These are phyloP conservation scores for Conistra vaccinii DNA, from an alignment of 2,888 invertebrate genomes.

Conservation along the genomic window DNA sequence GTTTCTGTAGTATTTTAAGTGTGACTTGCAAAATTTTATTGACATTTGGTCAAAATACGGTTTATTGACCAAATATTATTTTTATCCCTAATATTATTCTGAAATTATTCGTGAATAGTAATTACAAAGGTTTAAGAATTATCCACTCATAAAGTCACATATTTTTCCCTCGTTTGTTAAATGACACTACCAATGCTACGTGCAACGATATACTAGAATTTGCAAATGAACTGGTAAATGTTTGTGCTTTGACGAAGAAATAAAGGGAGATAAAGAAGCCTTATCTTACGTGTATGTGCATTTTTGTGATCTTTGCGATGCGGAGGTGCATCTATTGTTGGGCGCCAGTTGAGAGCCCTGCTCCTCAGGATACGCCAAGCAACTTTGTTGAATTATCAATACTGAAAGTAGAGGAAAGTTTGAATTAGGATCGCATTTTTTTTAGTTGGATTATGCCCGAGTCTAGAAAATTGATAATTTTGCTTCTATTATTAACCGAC, in stretches of 20 bases:
- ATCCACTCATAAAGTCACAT: background rate
- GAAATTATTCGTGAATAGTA: background rate
- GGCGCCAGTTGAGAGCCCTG: background rate
- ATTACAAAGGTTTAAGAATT: background rate
- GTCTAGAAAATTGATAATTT: no score
- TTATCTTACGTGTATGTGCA: background rate
- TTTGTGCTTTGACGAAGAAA: background rate
- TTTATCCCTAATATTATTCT: background rate
- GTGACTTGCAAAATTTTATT: background rate
- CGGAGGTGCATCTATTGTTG: background rate
- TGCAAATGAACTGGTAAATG: background rate
- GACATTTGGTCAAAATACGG: background rate
- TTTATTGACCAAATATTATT: no score
- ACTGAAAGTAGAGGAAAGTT: slow-evolving; percentile 1
- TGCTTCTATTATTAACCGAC: background rate
- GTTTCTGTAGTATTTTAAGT: background rate
- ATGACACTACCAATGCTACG: background rate
- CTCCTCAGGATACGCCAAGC: slow-evolving; percentile 1
- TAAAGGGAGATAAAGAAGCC: background rate
- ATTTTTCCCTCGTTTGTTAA: background rate
- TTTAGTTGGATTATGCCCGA: no score
- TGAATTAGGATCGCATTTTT: background rate
- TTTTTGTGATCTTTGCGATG: background rate
- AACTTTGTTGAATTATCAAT: background rate
- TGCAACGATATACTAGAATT: background rate